Evolutionary conservation across 2,797 vertebrate species (phyloP).

Genomic region (Liasis olivaceus): DNA sequence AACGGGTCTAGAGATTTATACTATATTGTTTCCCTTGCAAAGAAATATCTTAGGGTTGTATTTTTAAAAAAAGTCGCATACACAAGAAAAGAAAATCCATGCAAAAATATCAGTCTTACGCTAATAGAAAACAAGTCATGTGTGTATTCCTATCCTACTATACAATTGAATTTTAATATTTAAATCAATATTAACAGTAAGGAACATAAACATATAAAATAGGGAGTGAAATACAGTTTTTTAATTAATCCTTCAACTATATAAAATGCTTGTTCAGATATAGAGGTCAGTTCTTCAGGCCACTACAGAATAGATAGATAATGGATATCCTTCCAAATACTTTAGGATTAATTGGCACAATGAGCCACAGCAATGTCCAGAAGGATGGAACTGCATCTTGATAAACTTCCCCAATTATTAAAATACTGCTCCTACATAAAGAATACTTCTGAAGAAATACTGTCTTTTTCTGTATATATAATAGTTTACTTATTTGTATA

Average conservation of each 20-base stretch:
- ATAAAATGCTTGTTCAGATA: background rate
- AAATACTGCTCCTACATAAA: background rate
- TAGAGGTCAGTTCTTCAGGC: background rate
- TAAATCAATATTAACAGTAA: background rate
- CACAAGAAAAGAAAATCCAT: background rate
- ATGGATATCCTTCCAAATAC: background rate
- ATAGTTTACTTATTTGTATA: background rate
- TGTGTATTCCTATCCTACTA: background rate
- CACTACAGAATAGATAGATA: background rate
- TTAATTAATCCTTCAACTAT: too few species aligned
- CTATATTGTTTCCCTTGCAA: background rate
- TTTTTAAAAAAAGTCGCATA: background rate
- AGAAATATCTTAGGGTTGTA: background rate
- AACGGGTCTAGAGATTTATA: background rate
- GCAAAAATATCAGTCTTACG: background rate
- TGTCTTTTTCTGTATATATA: background rate
- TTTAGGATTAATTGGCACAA: background rate
- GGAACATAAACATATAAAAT: background rate
- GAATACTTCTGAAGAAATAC: background rate
- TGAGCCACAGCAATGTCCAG: background rate
- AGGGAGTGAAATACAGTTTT: too few species aligned
- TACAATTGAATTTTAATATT: background rate
- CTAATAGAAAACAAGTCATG: background rate
- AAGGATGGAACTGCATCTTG: background rate
- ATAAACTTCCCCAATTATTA: background rate